phyloP scores from a whole-genome alignment of 2,888 invertebrate species.

The Nipponacmea schrenckii region DNA sequence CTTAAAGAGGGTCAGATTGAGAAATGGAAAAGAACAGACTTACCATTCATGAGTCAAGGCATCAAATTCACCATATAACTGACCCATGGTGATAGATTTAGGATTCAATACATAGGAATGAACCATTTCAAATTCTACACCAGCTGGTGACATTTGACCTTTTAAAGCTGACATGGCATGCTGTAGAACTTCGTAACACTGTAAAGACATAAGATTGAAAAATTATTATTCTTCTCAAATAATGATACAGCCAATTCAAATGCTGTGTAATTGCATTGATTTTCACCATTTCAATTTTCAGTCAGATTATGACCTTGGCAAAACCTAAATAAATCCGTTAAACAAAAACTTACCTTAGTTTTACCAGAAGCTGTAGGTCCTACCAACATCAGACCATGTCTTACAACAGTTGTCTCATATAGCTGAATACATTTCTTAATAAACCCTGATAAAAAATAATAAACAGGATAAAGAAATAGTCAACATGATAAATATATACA shows the following conservation, averaged over 20 bases:
- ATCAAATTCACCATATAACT: slow-evolving; percentile 70
- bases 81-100: slow-evolving; percentile 70
- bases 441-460: slow-evolving; percentile 52
- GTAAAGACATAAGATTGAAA: slow-evolving; percentile 26
- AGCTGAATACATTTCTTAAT: slow-evolving; percentile 69
- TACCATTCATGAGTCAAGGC: slow-evolving; percentile 70
- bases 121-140: slow-evolving; percentile 75
- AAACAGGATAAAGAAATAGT: not conserved
- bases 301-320: too few species aligned
- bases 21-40: slow-evolving; percentile 42
- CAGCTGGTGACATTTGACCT: slow-evolving; percentile 78
- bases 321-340: too few species aligned
- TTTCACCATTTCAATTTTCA: too few species aligned
- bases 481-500: too few species aligned
- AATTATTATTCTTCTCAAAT: too few species aligned
- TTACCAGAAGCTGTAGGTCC: slow-evolving; percentile 69
- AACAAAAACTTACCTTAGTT: slow-evolving; percentile 72
- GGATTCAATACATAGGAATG: slow-evolving; percentile 68
- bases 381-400: slow-evolving; percentile 69
- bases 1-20: too few species aligned
- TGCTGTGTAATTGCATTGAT: too few species aligned
- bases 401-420: slow-evolving; percentile 69
- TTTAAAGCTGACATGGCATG: slow-evolving; percentile 76
- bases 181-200: slow-evolving; percentile 72
- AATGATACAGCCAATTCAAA: too few species aligned